Conservation (phyloP, 23 tunicate genomes). For the Halocynthia roretzi region DNA sequence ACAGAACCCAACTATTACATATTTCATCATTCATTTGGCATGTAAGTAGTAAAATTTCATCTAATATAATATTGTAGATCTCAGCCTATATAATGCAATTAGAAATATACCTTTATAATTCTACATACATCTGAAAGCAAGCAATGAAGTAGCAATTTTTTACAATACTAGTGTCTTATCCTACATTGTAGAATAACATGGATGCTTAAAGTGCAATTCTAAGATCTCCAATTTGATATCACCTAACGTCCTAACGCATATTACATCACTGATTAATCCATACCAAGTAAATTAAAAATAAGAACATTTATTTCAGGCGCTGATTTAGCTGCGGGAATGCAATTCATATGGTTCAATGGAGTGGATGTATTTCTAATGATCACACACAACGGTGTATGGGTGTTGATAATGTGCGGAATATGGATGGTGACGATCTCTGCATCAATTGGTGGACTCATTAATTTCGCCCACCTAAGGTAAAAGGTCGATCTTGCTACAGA, state of each 20-base stretch:
- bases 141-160: too few relatives aligned
- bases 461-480: constrained; percentile 67
- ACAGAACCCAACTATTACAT: constrained; percentile 36
- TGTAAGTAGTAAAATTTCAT: constrained; percentile 13
- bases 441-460: constrained; percentile 45
- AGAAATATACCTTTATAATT: too few relatives aligned
- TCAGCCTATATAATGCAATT: too few relatives aligned
- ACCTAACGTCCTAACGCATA: too few relatives aligned
- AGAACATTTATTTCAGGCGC: constrained; percentile 41
- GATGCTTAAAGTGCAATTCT: too few relatives aligned
- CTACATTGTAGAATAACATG: too few relatives aligned
- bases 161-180: too few relatives aligned
- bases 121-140: too few relatives aligned
- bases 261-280: too few relatives aligned
- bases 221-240: too few relatives aligned
- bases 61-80: too few relatives aligned
- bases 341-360: constrained; percentile 66
- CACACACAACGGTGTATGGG: constrained; percentile 23
- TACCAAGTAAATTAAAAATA: too few relatives aligned
- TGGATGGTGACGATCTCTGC: constrained; percentile 73
- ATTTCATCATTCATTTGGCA: constrained; percentile 67
- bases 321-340: constrained; percentile 60
- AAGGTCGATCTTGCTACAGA: constrained; percentile 1
- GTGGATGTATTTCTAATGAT: constrained; percentile 35
- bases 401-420: constrained; percentile 51